Base-by-base conservation (phyloP, 2,888 invertebrate species). In the Maniola hyperantus region DNA sequence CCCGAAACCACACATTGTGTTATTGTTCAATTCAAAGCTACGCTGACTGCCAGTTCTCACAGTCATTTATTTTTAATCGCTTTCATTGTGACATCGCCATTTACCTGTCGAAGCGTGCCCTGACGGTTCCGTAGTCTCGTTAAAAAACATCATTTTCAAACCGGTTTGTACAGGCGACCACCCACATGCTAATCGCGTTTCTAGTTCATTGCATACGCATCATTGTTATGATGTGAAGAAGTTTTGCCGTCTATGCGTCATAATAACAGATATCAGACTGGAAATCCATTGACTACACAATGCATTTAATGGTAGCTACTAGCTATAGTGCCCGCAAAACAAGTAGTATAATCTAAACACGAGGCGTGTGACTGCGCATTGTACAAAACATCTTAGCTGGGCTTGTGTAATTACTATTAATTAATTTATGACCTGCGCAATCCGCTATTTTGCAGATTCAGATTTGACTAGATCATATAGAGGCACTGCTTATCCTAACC, bases 121-220 rank as follows among this genome's bases (percentile, higher is more conserved):
- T 20, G 15, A 13, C 20, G 39, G 34, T 57, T 18, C 39, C 13
- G 18, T 42, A 26, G 13, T 20, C 42, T 57, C 42, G 57, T 57
- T 57, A 42, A 39, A 57, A 42, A 20, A 18, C 55, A 36, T 36
- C 42, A 20, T 57, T 42, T 55, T 18, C 55, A 55, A 55, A 55
- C 18, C 18, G 15, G 8, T 54, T 36, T 8, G 18, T 18, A 15
- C 36, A 39, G 6, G 55, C 39, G 39, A 55, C 36, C 39, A 20
- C 42, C 39, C 20, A 15, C 34, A 42, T 42, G 39, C 42, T 42
- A 20, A 42, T 57, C 39, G 26, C 20, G 11, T 57, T 42, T 57
- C 42, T 57, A 57, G 20, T 20, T 39, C 55, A 55, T 55, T 42
- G 57, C 57, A 42, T 57, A 55, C 11, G 18, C 18, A 55, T 57